A percentile compares a stretch with the other conserved stretches of the same genome.
Evolutionary conservation across 2,888 invertebrate species (phyloP).

Genomic region (Polyploca ridens): DNA sequence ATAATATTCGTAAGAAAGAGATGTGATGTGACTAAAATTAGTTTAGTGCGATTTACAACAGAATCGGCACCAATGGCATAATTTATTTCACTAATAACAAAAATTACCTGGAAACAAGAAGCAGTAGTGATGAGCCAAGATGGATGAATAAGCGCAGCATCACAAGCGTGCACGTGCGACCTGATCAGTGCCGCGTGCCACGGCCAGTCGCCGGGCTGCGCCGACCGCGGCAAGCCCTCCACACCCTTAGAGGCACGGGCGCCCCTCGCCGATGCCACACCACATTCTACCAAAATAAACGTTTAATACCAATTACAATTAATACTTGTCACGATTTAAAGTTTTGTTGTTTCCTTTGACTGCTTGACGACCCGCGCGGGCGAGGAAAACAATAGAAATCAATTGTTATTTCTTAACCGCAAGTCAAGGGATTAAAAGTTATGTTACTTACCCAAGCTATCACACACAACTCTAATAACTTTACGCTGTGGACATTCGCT

Average conservation of each 20-base stretch:
- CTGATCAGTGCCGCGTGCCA: slow-evolving; percentile 94
- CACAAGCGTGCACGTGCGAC: slow-evolving; percentile 94
- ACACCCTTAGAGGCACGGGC: slow-evolving; percentile 72
- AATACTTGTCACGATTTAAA: neutral
- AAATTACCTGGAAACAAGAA: slow-evolving; percentile 89
- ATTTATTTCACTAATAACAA: neutral
- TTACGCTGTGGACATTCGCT: slow-evolving; percentile 90
- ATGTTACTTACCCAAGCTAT: slow-evolving; percentile 87
- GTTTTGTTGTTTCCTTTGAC: too few relatives aligned
- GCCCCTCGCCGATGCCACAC: slow-evolving; percentile 86
- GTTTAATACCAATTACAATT: neutral
- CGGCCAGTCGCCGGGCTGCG: slow-evolving; percentile 95
- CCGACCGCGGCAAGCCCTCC: slow-evolving; percentile 87
- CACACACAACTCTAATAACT: slow-evolving; percentile 92
- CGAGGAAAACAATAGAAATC: too few relatives aligned
- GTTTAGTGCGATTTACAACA: too few relatives aligned
- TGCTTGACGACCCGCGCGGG: too few relatives aligned
- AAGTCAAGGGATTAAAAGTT: too few relatives aligned
- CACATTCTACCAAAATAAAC: slow-evolving; percentile 84
- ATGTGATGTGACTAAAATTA: too few relatives aligned
- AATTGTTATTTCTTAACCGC: too few relatives aligned
- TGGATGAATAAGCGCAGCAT: slow-evolving; percentile 92
- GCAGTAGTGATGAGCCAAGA: slow-evolving; percentile 95
- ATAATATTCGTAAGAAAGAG: too few relatives aligned
- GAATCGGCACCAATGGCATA: too few relatives aligned